Base-by-base conservation (phyloP, 2,888 invertebrate genomes). In the Candidula unifasciata region DNA sequence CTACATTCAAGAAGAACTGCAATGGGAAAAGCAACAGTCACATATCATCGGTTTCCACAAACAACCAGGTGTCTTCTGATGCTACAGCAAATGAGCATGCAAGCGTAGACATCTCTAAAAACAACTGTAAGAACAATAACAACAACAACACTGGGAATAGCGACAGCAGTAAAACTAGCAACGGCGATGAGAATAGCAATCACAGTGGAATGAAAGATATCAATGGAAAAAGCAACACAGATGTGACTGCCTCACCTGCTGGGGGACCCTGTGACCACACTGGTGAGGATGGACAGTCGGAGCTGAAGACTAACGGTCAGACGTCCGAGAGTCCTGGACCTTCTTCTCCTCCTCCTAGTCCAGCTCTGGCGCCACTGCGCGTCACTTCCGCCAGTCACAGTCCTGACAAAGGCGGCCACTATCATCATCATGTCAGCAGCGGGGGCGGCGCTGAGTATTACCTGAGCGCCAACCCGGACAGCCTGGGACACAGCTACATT, bases 31-130 rank as follows among this genome's bases (percentile, higher is more conserved):
- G 35, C 69, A 24, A 33, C 78, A 76, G 57, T 60, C 68, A 30
- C 71, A 71, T 5, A 33, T 33, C 69, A 33, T 33, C 69, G n/a
- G 69, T 3, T 54, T 69, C 81, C 60, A 68, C 80, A 10, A 54
- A 80, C n/a, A 52, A 54, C 10, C 37, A 35, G 8, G 64, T 64
- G 27, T 80, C 80, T 21, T 80, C 80, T 1, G 66, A 10, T 21
- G 52, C 77, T 52, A 84, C 88, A 84, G 87, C 87, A 68, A 89
- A 89, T 57, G 88, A 88, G n/a, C 88, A 86, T 64, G 73, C 85
- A 21, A 88, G 87, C 83, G 83, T 88, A 35, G 81, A 73, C 33
- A 21, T 71, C 3, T 33, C 69, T 24, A 68, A 73, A 35, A 16
- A 81, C 24, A 78, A 60, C 35, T 35, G 27, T 35, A 68, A 54